These are phyloP conservation scores for Hypercompe scribonia DNA, from an alignment of 2,888 invertebrate species.

Conservation along the genomic window DNA sequence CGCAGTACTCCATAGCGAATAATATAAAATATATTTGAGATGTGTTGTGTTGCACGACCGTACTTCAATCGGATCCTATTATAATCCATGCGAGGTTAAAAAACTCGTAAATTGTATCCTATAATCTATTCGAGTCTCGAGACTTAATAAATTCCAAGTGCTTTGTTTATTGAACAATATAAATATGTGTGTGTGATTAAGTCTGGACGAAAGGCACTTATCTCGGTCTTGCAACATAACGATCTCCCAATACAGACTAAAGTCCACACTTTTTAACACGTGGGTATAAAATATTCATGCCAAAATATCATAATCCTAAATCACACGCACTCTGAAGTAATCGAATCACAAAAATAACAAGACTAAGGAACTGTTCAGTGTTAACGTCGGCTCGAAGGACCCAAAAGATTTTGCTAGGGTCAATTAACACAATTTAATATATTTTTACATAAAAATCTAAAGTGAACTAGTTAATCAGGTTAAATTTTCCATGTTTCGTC, in stretches of 20 bases:
- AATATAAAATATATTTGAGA: slow-evolving; percentile 28
- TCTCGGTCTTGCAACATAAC: slow-evolving; percentile 6
- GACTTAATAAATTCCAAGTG: background rate
- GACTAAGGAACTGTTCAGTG: background rate
- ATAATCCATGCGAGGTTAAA: background rate
- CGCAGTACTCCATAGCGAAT: slow-evolving; percentile 43
- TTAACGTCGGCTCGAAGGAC: background rate
- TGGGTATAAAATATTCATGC: background rate
- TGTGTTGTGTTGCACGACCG: slow-evolving; percentile 27
- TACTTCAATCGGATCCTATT: background rate
- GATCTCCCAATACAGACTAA: background rate
- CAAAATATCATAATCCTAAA: background rate
- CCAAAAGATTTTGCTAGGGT: background rate
- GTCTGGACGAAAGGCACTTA: background rate
- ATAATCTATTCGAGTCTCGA: background rate
- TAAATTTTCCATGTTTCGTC: background rate
- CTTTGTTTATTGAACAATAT: background rate
- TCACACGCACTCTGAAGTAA: background rate
- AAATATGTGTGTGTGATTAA: background rate
- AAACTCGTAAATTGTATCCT: background rate
- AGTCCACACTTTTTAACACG: background rate
- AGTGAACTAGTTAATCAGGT: background rate
- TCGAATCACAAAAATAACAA: background rate
- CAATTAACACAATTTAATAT: background rate
- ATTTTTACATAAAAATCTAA: background rate